Evolutionary conservation across 1,140 invertebrate species (phyloP), one percentile per base, ranked within the genome.

Genomic region (Nomia melanderi): DNA sequence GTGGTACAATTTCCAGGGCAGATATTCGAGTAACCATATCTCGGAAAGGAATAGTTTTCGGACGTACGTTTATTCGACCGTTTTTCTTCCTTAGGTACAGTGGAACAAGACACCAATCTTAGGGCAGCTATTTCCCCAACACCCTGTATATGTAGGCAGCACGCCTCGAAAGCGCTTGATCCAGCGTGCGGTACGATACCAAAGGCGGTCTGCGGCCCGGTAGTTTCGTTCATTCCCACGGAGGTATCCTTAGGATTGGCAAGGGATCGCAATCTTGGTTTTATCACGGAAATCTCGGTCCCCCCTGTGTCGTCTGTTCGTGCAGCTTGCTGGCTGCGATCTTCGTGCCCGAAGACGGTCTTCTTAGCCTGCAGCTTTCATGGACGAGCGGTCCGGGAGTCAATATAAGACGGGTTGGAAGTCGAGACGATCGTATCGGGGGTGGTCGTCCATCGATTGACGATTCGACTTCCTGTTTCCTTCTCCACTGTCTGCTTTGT

Each of bases 241-340:
- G n/a, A n/a, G 56, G 39, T 69, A 67, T 71, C 47, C 65, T 31
- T 17, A 7, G 62, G 56, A 83, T 83, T 83, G 71, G 27, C 81
- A 67, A 57, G 69, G 78, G 80, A 87, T 87, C 67, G 87, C 81
- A 84, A 87, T 89, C 81, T 86, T 72, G 63, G 79, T 79, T 87
- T 87, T 86, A 87, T 86, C 88, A 64, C 64, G 63, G 67, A 78
- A 65, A 82, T 84, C 69, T 79, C 44, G n/a, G 73, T 23, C 29
- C 31, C 33, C 11, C 71, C 47, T n/a, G 25, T 20, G 31, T 77
- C 74, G 63, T 44, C n/a, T 53, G 41, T 25, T 80, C 54, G 59
- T 29, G 36, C 65, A 47, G 31, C 74, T 71, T 63, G n/a, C 47
- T 50, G 47, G 29, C 33, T 81, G 57, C 66, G 39, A 64, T 77